Conservation (phyloP, 2,113 vertebrate genomes). For the Petrocephalus zakoni region DNA sequence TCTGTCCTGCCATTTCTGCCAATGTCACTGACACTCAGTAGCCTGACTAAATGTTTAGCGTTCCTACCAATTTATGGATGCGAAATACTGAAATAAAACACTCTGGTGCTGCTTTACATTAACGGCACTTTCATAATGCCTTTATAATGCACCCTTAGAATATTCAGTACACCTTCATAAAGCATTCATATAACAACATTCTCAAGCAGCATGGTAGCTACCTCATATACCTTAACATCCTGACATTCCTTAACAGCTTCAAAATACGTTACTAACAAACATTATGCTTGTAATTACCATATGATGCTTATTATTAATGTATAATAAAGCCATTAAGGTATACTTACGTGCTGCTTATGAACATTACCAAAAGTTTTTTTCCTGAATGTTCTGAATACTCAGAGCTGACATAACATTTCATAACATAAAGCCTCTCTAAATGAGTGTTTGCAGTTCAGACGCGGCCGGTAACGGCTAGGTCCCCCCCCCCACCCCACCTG, state of each 20-base stretch:
- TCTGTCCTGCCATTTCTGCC: too few species aligned
- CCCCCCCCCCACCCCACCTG: slow-evolving; percentile 67
- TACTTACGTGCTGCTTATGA: neutral
- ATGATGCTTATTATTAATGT: neutral
- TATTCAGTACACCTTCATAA: neutral
- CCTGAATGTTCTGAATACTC: neutral
- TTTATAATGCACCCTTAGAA: neutral
- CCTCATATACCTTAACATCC: neutral
- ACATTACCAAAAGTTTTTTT: neutral
- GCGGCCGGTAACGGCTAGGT: neutral
- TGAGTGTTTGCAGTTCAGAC: neutral
- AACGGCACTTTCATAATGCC: neutral
- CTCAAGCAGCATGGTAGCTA: neutral
- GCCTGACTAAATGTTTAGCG: neutral
- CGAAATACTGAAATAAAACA: neutral
- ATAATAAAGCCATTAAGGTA: neutral
- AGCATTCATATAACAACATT: neutral
- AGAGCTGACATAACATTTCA: neutral
- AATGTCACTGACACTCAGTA: neutral
- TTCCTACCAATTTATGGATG: neutral
- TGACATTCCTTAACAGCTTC: neutral
- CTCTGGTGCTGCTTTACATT: neutral
- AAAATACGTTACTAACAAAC: neutral
- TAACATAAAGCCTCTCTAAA: neutral
- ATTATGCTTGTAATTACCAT: neutral